phyloP scores from a whole-genome alignment of 2,113 vertebrate species.

The Pelecanus crispus region DNA sequence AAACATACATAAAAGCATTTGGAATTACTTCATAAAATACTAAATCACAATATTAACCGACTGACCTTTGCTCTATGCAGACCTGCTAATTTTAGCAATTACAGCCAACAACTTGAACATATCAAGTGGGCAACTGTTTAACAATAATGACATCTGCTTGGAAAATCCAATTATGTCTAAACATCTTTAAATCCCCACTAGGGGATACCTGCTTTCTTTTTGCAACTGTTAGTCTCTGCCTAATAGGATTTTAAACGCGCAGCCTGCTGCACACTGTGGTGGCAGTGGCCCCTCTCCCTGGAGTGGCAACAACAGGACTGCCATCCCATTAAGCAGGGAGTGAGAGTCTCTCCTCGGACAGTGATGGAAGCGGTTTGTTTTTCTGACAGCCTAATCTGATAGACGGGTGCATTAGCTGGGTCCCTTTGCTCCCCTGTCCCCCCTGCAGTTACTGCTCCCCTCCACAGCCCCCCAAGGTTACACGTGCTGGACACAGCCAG shows the following conservation, averaged over 20 bases:
- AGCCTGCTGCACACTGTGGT: constrained; percentile 51
- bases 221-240: constrained; percentile 83
- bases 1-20: constrained; percentile 64
- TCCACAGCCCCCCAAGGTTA: neutral
- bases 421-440: neutral
- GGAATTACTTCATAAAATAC: constrained; percentile 77
- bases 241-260: constrained; percentile 87
- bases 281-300: constrained; percentile 47
- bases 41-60: constrained; percentile 75
- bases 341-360: constrained; percentile 23
- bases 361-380: constrained; percentile 61
- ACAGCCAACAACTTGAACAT: constrained; percentile 83
- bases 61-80: constrained; percentile 84
- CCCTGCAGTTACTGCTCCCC: neutral
- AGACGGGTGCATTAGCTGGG: constrained; percentile 32
- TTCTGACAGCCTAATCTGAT: constrained; percentile 64
- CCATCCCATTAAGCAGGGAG: constrained; percentile 51
- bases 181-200: constrained; percentile 81
- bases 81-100: constrained; percentile 89
- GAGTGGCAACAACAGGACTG: constrained; percentile 45
- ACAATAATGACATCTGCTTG: constrained; percentile 86
- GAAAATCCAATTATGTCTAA: constrained; percentile 84
- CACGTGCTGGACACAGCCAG: neutral
- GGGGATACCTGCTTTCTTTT: constrained; percentile 83
- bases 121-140: constrained; percentile 83